A percentile compares a stretch with the other conserved stretches of the same genome.
Conservation (phyloP, 2,888 invertebrate genomes). For the Gasteruption jaculator region DNA sequence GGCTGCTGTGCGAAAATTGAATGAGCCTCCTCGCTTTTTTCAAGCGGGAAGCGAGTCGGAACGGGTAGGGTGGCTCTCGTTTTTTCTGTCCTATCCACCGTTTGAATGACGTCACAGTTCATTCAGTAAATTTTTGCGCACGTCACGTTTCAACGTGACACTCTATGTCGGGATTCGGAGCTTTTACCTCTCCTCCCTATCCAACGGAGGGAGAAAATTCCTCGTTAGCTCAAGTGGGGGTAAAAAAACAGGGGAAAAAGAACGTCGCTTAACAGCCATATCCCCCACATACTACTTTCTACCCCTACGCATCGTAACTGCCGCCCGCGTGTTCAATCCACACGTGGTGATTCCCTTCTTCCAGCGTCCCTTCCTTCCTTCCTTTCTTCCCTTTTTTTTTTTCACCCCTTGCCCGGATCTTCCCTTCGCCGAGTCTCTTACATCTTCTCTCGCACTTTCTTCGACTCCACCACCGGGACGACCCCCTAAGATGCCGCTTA, state of each 20-base stretch:
- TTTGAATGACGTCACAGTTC: conserved; percentile 52
- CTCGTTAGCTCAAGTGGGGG: too few relatives aligned
- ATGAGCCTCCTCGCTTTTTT: too few relatives aligned
- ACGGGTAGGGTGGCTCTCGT: too few relatives aligned
- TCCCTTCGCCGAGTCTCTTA: too few relatives aligned
- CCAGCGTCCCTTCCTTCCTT: conserved; percentile 36
- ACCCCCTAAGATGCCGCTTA: conserved; percentile 45
- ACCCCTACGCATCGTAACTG: conserved; percentile 47
- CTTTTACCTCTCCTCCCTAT: conserved; percentile 25
- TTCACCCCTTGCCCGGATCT: too few relatives aligned
- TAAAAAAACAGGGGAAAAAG: conserved; percentile 50
- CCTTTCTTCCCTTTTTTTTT: conserved; percentile 38
- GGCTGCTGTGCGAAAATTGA: too few relatives aligned
- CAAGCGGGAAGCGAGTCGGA: too few relatives aligned
- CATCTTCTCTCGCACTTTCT: too few relatives aligned
- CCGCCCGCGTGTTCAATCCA: conserved; percentile 49
- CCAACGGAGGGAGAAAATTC: conserved; percentile 19
- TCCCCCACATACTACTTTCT: conserved; percentile 28
- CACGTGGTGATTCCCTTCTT: conserved; percentile 51
- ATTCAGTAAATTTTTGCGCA: conserved; percentile 52
- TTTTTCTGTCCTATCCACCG: too few relatives aligned
- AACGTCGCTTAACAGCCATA: conserved; percentile 32
- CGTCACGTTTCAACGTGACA: too few relatives aligned
- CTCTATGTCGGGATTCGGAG: conserved; percentile 35
- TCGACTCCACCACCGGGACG: too few relatives aligned